Evolutionary conservation across 2,797 vertebrate genomes (phyloP), one percentile per base, ranked within the genome.

Genomic region (Peromyscus melanophrys): DNA sequence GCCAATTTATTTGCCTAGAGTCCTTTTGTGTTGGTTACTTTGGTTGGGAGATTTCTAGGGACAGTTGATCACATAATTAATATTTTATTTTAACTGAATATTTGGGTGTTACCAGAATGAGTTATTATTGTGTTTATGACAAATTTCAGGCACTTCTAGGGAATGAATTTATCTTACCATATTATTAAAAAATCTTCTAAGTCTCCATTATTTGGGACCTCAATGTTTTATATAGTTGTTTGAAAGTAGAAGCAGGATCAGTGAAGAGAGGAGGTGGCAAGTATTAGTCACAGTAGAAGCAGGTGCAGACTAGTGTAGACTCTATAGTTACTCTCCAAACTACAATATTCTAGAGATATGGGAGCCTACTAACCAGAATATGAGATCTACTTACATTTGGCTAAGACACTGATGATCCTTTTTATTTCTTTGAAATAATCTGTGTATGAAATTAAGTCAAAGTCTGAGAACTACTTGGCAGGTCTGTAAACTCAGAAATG

Each of bases 81-180:
- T 75, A 86, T 78, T 82, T 95, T 84, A 76, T 75, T 90, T 95
- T 95, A 96, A 89, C 67, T 43, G 11, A 75, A 43, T 95, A 37
- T 19, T 95, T 88, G 89, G 29, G 77, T 87, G 71, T 71, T 27
- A 85, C 37, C 29, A 94, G 76, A 88, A 93, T 86, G 29, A 65
- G 34, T 59, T 96, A 82, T 76, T 77, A 77, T 17, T 85, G n/a
- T 80, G 21, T 88, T 83, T 43, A 69, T 92, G 5, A 78, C 67
- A 95, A 77, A 85, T 90, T 83, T 95, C 2, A 65, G 37, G 23
- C 25, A 37, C 14, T 96, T 40, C 37, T 67, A 87, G 27, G 25
- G 16, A 27, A 65, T 94, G 86, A 94, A 61, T 86, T 91, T 23
- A 78, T 31, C 87, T 93, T 71, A 73, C 2, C 61, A 46, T 43